Percentiles rank a stretch among this genome's conserved stretches.
Conservation (phyloP, 2,797 vertebrate species). For the Parambassis ranga region DNA sequence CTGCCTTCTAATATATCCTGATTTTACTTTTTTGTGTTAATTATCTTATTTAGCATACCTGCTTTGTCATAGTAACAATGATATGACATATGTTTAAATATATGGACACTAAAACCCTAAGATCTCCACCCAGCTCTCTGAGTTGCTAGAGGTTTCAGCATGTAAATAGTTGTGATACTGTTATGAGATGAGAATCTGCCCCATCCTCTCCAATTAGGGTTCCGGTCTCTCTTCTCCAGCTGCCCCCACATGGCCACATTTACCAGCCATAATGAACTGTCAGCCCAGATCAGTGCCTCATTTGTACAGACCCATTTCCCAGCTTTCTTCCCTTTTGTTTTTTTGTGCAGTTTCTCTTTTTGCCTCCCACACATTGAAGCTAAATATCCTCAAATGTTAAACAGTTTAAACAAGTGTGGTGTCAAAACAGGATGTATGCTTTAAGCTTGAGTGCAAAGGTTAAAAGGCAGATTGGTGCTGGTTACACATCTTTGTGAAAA, state of each 20-base stretch:
- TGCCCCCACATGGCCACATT: constrained; percentile 55
- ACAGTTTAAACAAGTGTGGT: neutral
- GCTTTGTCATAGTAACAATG: too few species aligned
- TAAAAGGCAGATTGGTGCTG: neutral
- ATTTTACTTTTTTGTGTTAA: too few species aligned
- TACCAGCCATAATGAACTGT: constrained; percentile 78
- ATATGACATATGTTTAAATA: too few species aligned
- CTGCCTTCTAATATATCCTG: too few species aligned
- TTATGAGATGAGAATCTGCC: constrained; percentile 66
- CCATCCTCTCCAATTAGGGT: constrained; percentile 73
- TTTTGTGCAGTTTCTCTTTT: constrained; percentile 46
- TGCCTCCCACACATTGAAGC: constrained; percentile 11
- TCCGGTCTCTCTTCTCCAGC: constrained; percentile 50
- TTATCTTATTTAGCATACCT: too few species aligned
- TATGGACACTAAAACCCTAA: too few species aligned
- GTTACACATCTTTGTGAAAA: neutral
- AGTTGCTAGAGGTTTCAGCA: constrained; percentile 45
- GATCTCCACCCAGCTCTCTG: constrained; percentile 9
- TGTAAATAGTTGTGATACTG: constrained; percentile 67
- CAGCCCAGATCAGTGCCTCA: constrained; percentile 67
- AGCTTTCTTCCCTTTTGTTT: constrained; percentile 43
- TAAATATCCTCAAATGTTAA: constrained; percentile 18
- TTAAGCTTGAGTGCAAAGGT: constrained; percentile 2
- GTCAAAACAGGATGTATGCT: neutral
- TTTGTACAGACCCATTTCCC: constrained; percentile 57